phyloP scores from a whole-genome alignment of 1,140 invertebrate genomes.

The Bombus picipes region DNA sequence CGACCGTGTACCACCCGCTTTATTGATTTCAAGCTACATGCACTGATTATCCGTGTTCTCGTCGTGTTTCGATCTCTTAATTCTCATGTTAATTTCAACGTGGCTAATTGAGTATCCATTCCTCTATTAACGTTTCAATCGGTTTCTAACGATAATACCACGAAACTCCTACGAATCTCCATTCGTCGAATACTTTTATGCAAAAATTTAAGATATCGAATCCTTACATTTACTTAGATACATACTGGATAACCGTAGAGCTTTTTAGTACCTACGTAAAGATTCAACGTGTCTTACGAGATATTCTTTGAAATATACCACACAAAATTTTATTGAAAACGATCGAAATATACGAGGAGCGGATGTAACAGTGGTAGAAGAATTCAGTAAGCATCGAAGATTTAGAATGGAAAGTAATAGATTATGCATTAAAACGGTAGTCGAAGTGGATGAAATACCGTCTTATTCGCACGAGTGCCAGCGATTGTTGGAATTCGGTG shows the following conservation, averaged over 20 bases:
- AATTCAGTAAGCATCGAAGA: neutral
- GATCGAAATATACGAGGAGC: too few relatives aligned
- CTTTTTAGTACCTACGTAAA: too few relatives aligned
- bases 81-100: neutral
- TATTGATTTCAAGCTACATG: neutral
- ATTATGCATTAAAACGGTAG: neutral
- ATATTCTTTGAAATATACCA: too few relatives aligned
- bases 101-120: rapidly evolving
- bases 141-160: too few relatives aligned
- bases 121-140: neutral
- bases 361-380: neutral
- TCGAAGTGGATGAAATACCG: neutral
- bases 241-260: too few relatives aligned
- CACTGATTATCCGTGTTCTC: neutral
- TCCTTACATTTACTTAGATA: too few relatives aligned
- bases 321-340: too few relatives aligned
- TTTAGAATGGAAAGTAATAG: neutral
- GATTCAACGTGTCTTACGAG: too few relatives aligned
- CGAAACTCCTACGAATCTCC: too few relatives aligned
- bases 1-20: neutral
- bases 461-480: neutral
- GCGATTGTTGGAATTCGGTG: neutral
- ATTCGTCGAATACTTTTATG: too few relatives aligned
- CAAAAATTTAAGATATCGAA: too few relatives aligned
- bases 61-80: neutral